Evolutionary conservation across 2,113 vertebrate species (phyloP), one percentile per base, ranked within the genome.

Genomic region (Myotis yumanensis): DNA sequence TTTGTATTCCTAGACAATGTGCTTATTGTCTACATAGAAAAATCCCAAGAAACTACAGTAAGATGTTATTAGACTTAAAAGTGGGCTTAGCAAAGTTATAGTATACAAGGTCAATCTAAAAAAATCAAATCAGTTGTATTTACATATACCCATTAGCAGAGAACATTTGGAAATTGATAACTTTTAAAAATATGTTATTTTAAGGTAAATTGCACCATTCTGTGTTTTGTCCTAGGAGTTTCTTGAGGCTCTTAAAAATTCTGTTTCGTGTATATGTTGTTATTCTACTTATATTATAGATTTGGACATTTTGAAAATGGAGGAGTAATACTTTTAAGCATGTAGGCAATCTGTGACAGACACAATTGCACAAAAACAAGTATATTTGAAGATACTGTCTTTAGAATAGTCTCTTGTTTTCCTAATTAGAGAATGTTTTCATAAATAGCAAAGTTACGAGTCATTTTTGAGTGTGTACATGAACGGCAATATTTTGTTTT

Each of bases 291-390:
- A 23, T 20, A 35, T 71, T 57, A 66, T 2, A 75, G 37, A 73
- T 81, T 90, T 90, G 80, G 40, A 77, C n/a, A 62, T 72, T 94
- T 77, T 72, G 69, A 92, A 92, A 68, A 43, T 91, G 23, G 40
- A 71, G 90, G 69, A 57, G 30, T 89, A 64, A 51, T 23, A 35
- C 7, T 87, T 82, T 90, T 32, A 30, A 90, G 25, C 20, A 46
- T 52, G 20, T 77, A 79, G 76, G 22, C 25, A 57, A 6, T 85
- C 52, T 15, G 22, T 64, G 57, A 37, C 25, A 83, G 69, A 75
- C n/a, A 20, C 52, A 71, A 88, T 69, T n/a, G 37, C 43, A 57
- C n/a, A 46, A 17, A 94, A 92, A 89, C 66, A 51, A 43, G n/a
- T 72, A 2, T 62, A 72, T 52, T 83, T 86, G 32, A 85, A 88